Percentiles rank a stretch among this genome's conserved stretches.
Conservation (phyloP, 2,113 vertebrate genomes). For the Odontesthes bonariensis region DNA sequence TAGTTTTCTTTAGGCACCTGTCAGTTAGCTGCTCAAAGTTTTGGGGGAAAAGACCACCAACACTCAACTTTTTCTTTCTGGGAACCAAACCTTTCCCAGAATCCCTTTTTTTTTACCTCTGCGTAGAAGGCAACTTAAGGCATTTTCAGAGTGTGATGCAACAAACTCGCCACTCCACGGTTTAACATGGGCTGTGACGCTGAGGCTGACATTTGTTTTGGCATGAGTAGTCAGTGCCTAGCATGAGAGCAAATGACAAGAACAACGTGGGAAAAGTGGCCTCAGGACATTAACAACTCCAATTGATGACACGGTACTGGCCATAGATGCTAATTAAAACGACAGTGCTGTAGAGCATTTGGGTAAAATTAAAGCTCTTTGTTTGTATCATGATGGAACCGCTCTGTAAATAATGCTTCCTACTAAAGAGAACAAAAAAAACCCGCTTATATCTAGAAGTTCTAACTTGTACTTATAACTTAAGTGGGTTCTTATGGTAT, state of each 20-base stretch:
- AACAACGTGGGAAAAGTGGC: conserved; percentile 70
- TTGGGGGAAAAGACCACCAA: conserved; percentile 27
- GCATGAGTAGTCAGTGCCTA: conserved; percentile 59
- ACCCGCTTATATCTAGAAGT: not conserved
- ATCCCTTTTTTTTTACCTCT: conserved; percentile 17
- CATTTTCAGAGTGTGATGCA: conserved; percentile 57
- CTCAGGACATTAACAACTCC: conserved; percentile 34
- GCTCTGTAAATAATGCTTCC: not conserved
- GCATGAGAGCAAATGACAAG: conserved; percentile 54
- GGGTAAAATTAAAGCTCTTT: not conserved
- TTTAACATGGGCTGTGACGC: conserved; percentile 43
- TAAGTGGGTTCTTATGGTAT: too few relatives aligned
- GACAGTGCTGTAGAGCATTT: conserved; percentile 21
- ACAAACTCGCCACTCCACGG: conserved; percentile 59
- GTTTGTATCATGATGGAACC: conserved; percentile 4
- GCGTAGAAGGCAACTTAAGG: conserved; percentile 27
- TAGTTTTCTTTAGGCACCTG: conserved; percentile 12
- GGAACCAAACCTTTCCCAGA: conserved; percentile 83
- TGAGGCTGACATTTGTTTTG: conserved; percentile 76
- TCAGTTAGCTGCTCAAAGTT: conserved; percentile 17
- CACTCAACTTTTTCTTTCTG: conserved; percentile 64
- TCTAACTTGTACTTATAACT: too few relatives aligned
- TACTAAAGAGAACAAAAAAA: not conserved
- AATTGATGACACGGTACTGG: conserved; percentile 29
- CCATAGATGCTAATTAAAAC: not conserved